phyloP scores from a whole-genome alignment of 2,797 vertebrate species.

The Paramormyrops hopkinsi region DNA sequence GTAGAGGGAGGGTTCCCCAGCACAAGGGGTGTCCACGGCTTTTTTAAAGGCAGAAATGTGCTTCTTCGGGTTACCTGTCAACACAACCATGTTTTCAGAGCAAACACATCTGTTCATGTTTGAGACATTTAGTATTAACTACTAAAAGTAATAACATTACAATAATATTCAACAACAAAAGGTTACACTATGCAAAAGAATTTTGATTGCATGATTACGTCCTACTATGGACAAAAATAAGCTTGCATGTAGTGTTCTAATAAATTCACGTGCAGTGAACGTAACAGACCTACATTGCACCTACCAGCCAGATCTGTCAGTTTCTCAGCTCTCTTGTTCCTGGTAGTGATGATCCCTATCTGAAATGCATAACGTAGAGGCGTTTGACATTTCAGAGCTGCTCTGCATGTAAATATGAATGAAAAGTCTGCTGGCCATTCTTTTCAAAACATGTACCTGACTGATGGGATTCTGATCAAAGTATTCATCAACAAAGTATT shows the following conservation, averaged over 20 bases:
- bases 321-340: constrained; percentile 92
- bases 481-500: constrained; percentile 89
- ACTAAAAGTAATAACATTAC: background rate
- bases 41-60: constrained; percentile 80
- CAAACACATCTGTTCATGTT: background rate
- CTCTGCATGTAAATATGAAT: background rate
- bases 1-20: constrained; percentile 89
- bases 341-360: constrained; percentile 89
- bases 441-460: constrained; percentile 66
- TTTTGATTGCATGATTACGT: background rate
- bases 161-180: background rate
- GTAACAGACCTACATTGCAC: constrained; percentile 9
- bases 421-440: background rate
- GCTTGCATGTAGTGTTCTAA: background rate
- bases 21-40: constrained; percentile 74
- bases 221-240: background rate
- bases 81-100: background rate
- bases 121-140: background rate
- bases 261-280: background rate
- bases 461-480: constrained; percentile 98
- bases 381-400: background rate
- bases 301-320: constrained; percentile 91
- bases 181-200: background rate
- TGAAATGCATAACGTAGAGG: constrained; percentile 38
- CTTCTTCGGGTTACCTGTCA: constrained; percentile 83